phyloP scores from a whole-genome alignment of 2,888 invertebrate species.

The Drosophila paucipuncta region DNA sequence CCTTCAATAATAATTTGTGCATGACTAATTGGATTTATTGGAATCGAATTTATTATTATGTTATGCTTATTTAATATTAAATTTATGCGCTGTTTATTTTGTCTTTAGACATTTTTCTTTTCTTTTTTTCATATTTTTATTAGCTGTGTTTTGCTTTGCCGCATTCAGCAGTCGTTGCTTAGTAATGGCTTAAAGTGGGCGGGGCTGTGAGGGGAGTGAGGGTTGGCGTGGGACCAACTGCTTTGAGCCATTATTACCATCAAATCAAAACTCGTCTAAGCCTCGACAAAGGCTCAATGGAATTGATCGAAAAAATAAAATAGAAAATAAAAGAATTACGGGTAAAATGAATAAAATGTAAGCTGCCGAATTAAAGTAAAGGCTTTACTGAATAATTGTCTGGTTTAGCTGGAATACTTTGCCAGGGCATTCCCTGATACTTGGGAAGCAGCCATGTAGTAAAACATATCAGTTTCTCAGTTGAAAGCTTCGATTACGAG shows the following conservation, averaged over 20 bases:
- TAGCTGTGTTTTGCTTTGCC: constrained; percentile 8
- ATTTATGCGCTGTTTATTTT: constrained; percentile 75
- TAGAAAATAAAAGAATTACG: not conserved
- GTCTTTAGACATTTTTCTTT: constrained; percentile 37
- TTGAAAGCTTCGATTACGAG: not conserved
- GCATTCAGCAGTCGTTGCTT: constrained; percentile 4
- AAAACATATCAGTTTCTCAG: rapidly evolving
- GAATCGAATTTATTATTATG: constrained; percentile 83
- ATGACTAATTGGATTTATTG: constrained; percentile 84
- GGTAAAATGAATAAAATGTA: not conserved
- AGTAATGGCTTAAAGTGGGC: not conserved
- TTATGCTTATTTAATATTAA: constrained; percentile 80
- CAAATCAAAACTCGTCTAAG: not conserved
- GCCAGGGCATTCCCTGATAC: not conserved
- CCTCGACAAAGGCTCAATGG: not conserved
- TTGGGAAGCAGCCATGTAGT: not conserved
- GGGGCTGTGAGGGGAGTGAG: not conserved
- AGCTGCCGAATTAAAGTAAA: not conserved
- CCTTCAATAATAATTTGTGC: constrained; percentile 82
- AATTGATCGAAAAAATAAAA: not conserved
- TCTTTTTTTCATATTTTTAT: not conserved
- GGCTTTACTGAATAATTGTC: not conserved
- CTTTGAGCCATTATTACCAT: not conserved
- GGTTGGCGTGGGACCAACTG: not conserved
- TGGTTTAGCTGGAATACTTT: not conserved